Base-by-base conservation (phyloP, 2,797 vertebrate genomes). In the Otolemur crassicaudatus region DNA sequence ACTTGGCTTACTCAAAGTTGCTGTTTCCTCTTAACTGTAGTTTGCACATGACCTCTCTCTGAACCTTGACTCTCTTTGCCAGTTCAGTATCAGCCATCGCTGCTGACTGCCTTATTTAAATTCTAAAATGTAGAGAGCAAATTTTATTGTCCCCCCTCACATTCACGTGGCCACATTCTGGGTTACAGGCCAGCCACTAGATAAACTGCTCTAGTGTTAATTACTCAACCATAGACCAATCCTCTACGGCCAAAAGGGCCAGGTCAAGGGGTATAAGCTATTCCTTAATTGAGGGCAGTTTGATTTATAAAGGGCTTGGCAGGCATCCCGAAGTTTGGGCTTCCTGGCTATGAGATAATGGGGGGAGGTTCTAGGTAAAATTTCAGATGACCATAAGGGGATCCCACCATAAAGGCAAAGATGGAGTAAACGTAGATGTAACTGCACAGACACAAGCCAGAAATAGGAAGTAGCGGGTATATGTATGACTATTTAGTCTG, bases 41-140 rank as follows among this genome's bases (percentile, higher is more conserved):
- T 81, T 91, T 95, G 58, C 40, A 37, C 25, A 79, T 61, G 67
- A 87, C 63, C 14, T 34, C 53, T 69, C 43, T 43, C 53, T 40
- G 40, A 87, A 94, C 53, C 56, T 92, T 93, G 70, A 86, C 49
- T 65, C n/a, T 92, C 12, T 37, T 73, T 23, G 60, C 34, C 53
- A 2, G 40, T 61, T 90, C 34, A 85, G 65, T 75, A 93, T 92
- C 76, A 92, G n/a, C 40, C 92, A 43, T 67, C 46, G n/a, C 58
- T 79, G 31, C 61, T 93, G 94, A 79, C 25, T 19, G 27, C 29
- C 37, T 37, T 90, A 82, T 67, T 89, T 79, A 58, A 90, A 84
- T 93, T 95, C 69, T 96, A 29, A 93, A 91, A 72, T 34, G 19
- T 22, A 87, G 34, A 77, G 9, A 84, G 40, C 90, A 40, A 56